Percentiles rank a stretch among this genome's conserved stretches.
Conservation (phyloP, 2,888 invertebrate species). For the Drosophila pegasa region DNA sequence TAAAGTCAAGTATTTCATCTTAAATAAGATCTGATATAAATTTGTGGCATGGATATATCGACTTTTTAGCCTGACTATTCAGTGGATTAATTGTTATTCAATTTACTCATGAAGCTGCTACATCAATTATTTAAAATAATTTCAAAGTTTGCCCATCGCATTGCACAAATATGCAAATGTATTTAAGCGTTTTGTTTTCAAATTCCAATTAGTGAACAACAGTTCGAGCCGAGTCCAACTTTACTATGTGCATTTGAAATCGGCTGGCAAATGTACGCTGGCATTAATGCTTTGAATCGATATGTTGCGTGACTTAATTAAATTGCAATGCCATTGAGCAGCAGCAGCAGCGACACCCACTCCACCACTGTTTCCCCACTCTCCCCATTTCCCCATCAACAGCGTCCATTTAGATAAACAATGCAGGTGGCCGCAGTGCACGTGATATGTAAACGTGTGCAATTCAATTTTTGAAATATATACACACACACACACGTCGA, state of each 20-base stretch:
- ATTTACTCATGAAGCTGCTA: neutral
- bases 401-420: constrained; percentile 50
- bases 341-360: constrained; percentile 3
- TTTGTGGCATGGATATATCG: neutral
- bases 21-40: neutral
- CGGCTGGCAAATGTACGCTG: constrained; percentile 20
- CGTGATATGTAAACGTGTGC: constrained; percentile 73
- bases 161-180: neutral
- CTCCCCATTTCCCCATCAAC: constrained; percentile 1
- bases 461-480: constrained; percentile 69
- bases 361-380: neutral
- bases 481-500: constrained; percentile 17
- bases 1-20: neutral
- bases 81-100: neutral
- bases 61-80: neutral
- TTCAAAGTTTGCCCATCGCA: neutral
- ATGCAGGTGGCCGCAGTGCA: constrained; percentile 40
- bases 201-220: constrained; percentile 40
- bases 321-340: constrained; percentile 63
- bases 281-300: constrained; percentile 67
- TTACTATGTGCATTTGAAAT: constrained; percentile 40
- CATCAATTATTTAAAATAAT: neutral
- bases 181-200: constrained; percentile 15
- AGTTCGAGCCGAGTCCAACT: constrained; percentile 24
- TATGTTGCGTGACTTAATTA: constrained; percentile 80